Evolutionary conservation across 2,888 invertebrate species (phyloP), one percentile per base, ranked within the genome.

Genomic region (Carabus problematicus): DNA sequence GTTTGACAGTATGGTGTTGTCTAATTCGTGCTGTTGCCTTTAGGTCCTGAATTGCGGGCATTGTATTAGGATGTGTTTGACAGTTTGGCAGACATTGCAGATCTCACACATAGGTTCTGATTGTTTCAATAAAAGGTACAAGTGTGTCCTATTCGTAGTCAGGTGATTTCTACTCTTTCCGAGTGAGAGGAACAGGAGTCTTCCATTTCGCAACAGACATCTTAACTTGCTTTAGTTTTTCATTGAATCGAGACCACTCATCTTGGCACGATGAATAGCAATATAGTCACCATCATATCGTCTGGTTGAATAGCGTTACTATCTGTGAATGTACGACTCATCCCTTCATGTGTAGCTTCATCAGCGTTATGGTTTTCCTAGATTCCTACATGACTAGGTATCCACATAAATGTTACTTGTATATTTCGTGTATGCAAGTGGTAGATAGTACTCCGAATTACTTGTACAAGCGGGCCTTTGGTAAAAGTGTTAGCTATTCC

Each of bases 211-310:
- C 39, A 3, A 49, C 62, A 8, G 29, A 62, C 12, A 9, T 45
- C 14, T 62, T 62, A 9, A 62, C n/a, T n/a, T n/a, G n/a, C 12
- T 14, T n/a, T 11, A 62, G 62, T 29, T 62, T 62, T 7, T 45
- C 39, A 49, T n/a, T 62, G 1, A 39, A 47, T 29, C 49, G 18
- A 29, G 11, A 8, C 49, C 29, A 62, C 2, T 62, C 62, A 1
- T 8, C 12, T 49, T 62, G 49, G 49, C 47, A 62, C n/a, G 12
- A 6, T 4, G 39, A n/a, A 19, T 49, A 12, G 12, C 45, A 11
- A 12, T 8, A 62, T 62, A 39, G 18, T 47, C 47, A 29, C 18
- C 18, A 19, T 6, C 29, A 62, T 45, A 39, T 62, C 62, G 9
- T 62, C 62, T 8, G 18, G 19, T 49, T 19, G 47, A 18, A 62